A percentile compares a stretch with the other conserved stretches of the same genome.
Conservation (phyloP, 2,888 invertebrate species). For the Mimumesa dahlbomi region DNA sequence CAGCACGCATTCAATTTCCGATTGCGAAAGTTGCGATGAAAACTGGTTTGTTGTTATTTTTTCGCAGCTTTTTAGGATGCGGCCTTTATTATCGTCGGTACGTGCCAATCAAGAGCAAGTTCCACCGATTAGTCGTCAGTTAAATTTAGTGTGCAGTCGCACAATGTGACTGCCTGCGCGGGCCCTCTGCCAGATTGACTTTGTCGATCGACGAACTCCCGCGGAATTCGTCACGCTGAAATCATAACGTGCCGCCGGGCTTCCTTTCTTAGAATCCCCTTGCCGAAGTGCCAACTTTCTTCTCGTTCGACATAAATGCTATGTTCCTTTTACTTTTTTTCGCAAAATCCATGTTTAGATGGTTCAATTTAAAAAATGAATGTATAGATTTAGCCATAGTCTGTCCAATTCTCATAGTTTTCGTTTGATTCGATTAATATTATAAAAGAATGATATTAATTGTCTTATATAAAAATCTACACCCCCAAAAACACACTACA, state of each 20-base stretch:
- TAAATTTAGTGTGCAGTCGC: constrained; percentile 64
- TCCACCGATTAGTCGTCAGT: constrained; percentile 63
- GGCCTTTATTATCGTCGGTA: constrained; percentile 35
- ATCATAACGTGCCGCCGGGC: constrained; percentile 24
- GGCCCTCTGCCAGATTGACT: constrained; percentile 62
- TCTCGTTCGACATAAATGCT: too few relatives aligned
- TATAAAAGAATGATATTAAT: too few relatives aligned
- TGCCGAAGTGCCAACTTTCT: too few relatives aligned
- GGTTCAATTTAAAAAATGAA: too few relatives aligned
- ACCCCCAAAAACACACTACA: too few relatives aligned
- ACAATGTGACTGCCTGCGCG: constrained; percentile 51
- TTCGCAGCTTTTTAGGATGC: background rate
- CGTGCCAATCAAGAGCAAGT: constrained; percentile 56
- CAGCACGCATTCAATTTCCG: too few relatives aligned
- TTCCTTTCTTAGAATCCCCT: constrained; percentile 10
- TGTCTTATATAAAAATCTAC: too few relatives aligned
- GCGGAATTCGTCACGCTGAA: constrained; percentile 48
- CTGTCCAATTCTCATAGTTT: too few relatives aligned
- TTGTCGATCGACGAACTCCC: constrained; percentile 59
- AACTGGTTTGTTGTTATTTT: constrained; percentile 21
- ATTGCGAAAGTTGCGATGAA: background rate
- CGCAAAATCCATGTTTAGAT: too few relatives aligned
- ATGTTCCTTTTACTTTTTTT: too few relatives aligned
- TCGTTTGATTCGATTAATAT: too few relatives aligned
- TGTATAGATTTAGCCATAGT: too few relatives aligned